These are phyloP conservation scores for Plemyria rubiginata DNA, from an alignment of 2,888 invertebrate species.

Conservation along the genomic window DNA sequence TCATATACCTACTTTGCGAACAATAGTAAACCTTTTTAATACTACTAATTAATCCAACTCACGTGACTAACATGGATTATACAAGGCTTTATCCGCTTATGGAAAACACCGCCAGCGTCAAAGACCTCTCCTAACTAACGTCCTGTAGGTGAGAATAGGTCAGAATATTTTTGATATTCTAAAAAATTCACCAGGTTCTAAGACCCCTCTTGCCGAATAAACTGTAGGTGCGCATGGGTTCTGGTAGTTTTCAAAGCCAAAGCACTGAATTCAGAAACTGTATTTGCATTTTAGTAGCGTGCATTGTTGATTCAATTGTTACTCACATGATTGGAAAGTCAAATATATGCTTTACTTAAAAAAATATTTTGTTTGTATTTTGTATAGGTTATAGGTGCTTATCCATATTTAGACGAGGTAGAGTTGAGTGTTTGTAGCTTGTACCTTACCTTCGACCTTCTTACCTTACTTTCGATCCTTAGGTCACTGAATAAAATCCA, in stretches of 20 bases:
- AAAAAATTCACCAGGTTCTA: constrained; percentile 4
- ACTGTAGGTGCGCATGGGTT: neutral
- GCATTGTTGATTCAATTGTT: constrained; percentile 25
- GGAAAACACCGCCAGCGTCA: neutral
- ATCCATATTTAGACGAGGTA: too few relatives aligned
- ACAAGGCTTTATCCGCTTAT: neutral
- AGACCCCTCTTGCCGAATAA: constrained; percentile 3
- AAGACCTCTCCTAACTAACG: neutral
- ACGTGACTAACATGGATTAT: neutral
- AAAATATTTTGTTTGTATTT: too few relatives aligned
- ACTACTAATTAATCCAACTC: neutral
- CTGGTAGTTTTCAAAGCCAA: constrained; percentile 4
- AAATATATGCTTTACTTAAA: neutral
- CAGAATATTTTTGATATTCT: neutral
- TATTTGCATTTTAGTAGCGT: constrained; percentile 19
- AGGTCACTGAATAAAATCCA: too few relatives aligned
- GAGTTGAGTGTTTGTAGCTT: too few relatives aligned
- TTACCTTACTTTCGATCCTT: too few relatives aligned
- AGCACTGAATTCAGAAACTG: constrained; percentile 13
- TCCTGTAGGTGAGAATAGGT: neutral
- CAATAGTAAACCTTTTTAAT: too few relatives aligned
- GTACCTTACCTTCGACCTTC: too few relatives aligned
- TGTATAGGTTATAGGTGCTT: too few relatives aligned
- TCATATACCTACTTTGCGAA: too few relatives aligned
- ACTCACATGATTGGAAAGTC: constrained; percentile 27